Percentiles rank a stretch among this genome's conserved stretches.
phyloP scores from a whole-genome alignment of 1,140 invertebrate genomes.

The Heliconius himera region DNA sequence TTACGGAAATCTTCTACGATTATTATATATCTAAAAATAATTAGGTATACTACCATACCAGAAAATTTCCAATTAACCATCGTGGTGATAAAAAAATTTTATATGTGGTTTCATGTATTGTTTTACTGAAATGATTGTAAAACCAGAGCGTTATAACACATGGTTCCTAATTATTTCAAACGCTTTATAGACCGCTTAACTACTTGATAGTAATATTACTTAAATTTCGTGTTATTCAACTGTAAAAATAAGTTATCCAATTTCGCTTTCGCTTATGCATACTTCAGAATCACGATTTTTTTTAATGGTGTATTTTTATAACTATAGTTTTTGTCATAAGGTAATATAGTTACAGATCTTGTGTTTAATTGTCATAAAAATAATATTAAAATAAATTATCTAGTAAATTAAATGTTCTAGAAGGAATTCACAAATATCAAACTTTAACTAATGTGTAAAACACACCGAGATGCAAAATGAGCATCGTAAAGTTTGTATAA shows the following conservation, averaged over 20 bases:
- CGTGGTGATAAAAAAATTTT: not conserved
- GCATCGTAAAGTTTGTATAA: constrained; percentile 46
- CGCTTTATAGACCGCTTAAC: not conserved
- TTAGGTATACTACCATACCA: not conserved
- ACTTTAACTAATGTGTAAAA: constrained; percentile 15
- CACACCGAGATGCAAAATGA: constrained; percentile 19
- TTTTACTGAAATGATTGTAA: not conserved
- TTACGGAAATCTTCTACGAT: not conserved
- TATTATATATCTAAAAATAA: not conserved
- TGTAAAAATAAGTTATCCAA: constrained; percentile 16
- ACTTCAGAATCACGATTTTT: not conserved
- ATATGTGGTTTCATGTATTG: not conserved
- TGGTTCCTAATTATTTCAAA: constrained; percentile 16
- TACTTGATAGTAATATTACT: not conserved
- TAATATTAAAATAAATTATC: not conserved
- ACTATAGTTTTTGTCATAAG: not conserved
- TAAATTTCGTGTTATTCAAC: not conserved
- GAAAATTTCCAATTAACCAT: not conserved
- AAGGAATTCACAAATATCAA: not conserved
- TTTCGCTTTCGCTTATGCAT: constrained; percentile 23
- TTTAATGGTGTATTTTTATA: not conserved
- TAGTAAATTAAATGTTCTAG: not conserved
- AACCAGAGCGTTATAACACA: not conserved
- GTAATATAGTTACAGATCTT: not conserved
- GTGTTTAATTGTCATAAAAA: not conserved